These are phyloP conservation scores for Melanotus villosus DNA, from an alignment of 2,888 invertebrate genomes.

Conservation along the genomic window DNA sequence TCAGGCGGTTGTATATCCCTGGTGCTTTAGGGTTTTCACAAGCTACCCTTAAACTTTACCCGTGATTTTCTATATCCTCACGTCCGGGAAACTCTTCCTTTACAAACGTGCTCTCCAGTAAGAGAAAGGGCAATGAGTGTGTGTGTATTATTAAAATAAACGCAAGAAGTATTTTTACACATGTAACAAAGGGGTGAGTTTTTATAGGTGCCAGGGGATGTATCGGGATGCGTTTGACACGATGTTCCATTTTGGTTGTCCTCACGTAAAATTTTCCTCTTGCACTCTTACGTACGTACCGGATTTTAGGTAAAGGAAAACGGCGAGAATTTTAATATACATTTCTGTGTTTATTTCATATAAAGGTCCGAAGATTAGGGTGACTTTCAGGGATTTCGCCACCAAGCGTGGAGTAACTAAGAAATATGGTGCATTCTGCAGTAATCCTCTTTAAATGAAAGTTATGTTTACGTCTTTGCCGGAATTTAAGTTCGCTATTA, in stretches of 20 bases:
- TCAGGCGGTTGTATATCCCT: conserved; percentile 25
- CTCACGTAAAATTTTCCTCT: background rate
- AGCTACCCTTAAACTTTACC: too few species aligned
- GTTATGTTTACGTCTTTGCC: conserved; percentile 10
- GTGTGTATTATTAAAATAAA: conserved; percentile 4
- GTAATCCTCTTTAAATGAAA: conserved; percentile 28
- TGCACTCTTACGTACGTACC: background rate
- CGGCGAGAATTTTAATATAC: conserved; percentile 1
- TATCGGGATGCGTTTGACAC: conserved; percentile 3
- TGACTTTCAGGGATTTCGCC: conserved; percentile 21
- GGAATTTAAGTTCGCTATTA: background rate
- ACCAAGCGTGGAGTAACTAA: conserved; percentile 5
- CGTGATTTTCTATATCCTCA: background rate
- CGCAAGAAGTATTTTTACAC: conserved; percentile 2
- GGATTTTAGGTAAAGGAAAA: too few species aligned
- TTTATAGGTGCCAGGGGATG: conserved; percentile 24
- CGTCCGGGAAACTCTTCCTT: background rate
- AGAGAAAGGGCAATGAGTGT: background rate
- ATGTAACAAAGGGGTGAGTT: background rate
- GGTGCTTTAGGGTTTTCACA: conserved; percentile 13
- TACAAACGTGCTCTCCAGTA: background rate
- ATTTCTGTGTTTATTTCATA: conserved; percentile 16
- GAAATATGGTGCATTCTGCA: conserved; percentile 24
- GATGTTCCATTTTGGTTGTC: background rate
- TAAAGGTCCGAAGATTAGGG: conserved; percentile 26